phyloP scores from a whole-genome alignment of 2,113 vertebrate species.

The Mola mola region DNA sequence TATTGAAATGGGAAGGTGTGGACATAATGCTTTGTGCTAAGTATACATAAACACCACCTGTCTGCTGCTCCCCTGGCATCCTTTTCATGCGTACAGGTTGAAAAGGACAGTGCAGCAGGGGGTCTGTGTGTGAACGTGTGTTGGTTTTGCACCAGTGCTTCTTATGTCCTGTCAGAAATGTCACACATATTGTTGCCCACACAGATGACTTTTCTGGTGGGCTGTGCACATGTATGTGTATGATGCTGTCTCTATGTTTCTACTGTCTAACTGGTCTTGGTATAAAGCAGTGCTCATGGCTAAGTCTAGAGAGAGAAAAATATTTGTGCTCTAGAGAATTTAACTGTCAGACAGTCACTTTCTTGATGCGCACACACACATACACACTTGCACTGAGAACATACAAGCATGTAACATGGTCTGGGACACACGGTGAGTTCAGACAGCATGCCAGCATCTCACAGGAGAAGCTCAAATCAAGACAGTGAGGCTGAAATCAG shows the following conservation, averaged over 20 bases:
- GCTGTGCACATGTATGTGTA: slow-evolving; percentile 12
- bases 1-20: slow-evolving; percentile 11
- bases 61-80: slow-evolving; percentile 19
- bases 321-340: slow-evolving; percentile 39
- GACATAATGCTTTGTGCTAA: slow-evolving; percentile 21
- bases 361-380: slow-evolving; percentile 14
- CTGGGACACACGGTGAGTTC: slow-evolving; percentile 58
- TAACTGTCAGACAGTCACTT: slow-evolving; percentile 39
- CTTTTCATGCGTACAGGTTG: slow-evolving; percentile 34
- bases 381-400: neutral
- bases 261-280: slow-evolving; percentile 19
- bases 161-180: slow-evolving; percentile 59
- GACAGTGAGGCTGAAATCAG: slow-evolving; percentile 39
- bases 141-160: slow-evolving; percentile 19
- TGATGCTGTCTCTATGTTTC: slow-evolving; percentile 25
- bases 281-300: slow-evolving; percentile 36
- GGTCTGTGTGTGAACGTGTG: slow-evolving; percentile 5
- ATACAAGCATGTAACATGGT: slow-evolving; percentile 1
- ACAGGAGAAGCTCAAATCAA: slow-evolving; percentile 53
- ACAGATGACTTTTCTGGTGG: slow-evolving; percentile 56
- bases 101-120: neutral
- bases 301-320: slow-evolving; percentile 54
- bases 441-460: slow-evolving; percentile 65
- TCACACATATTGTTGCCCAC: slow-evolving; percentile 47
- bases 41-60: slow-evolving; percentile 37